Percentiles rank a stretch among this genome's conserved stretches.
Evolutionary conservation across 2,797 vertebrate species (phyloP).

Genomic region (Cyclopterus lumpus): DNA sequence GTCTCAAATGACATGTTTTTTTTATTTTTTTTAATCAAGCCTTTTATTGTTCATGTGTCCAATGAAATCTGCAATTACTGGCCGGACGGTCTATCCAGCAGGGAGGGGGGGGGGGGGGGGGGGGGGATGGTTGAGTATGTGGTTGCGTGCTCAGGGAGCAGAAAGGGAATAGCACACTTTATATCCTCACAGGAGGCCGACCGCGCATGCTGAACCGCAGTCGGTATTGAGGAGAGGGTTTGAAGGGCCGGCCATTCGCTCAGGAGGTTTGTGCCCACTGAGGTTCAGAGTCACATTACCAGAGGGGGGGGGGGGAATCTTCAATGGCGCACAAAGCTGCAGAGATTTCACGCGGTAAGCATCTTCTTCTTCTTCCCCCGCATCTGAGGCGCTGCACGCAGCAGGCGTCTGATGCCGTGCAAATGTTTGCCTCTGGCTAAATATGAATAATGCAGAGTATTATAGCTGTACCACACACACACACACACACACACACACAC

Average conservation of each 20-base stretch:
- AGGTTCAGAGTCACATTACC: conserved; percentile 41
- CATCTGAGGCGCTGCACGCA: conserved; percentile 58
- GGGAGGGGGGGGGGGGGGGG: background rate
- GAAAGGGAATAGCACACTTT: conserved; percentile 48
- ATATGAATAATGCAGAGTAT: conserved; percentile 75
- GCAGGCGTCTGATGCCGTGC: conserved; percentile 55
- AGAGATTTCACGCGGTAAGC: conserved; percentile 60
- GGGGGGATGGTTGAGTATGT: conserved; percentile 49
- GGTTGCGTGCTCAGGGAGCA: conserved; percentile 44
- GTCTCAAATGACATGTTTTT: conserved; percentile 76
- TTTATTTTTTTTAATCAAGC: conserved; percentile 73
- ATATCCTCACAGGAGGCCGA: conserved; percentile 42
- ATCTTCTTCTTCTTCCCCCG: conserved; percentile 19
- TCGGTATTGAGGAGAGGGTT: conserved; percentile 28
- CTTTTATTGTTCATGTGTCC: conserved; percentile 75
- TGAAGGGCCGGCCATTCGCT: conserved; percentile 43
- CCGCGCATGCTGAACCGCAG: conserved; percentile 34
- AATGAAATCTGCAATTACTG: conserved; percentile 76
- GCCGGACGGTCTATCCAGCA: conserved; percentile 67
- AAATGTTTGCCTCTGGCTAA: conserved; percentile 70
- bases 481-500: too few species aligned
- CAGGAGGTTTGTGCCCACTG: conserved; percentile 35
- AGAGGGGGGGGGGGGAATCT: too few species aligned
- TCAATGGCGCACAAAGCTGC: too few species aligned
- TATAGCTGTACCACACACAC: conserved; percentile 78